These are phyloP conservation scores for Telenomus remus DNA, from an alignment of 1,140 invertebrate species.

Conservation along the genomic window DNA sequence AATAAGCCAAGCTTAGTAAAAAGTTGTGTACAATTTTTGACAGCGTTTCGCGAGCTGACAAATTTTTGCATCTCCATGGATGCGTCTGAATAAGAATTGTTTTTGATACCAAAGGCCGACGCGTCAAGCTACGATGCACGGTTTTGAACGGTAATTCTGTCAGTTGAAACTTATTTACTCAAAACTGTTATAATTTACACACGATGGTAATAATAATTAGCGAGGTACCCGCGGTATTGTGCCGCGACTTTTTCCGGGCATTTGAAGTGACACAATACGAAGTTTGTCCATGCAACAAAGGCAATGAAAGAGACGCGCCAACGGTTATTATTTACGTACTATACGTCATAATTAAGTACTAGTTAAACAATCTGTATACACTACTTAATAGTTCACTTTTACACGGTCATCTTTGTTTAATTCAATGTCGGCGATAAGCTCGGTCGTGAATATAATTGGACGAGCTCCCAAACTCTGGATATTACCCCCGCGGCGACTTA, in stretches of 20 bases:
- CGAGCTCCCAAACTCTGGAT: slow-evolving; percentile 70
- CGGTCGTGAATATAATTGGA: slow-evolving; percentile 70
- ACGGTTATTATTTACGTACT: slow-evolving; percentile 54
- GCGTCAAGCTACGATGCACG: slow-evolving; percentile 16
- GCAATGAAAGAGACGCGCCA: slow-evolving; percentile 55
- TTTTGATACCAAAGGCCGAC: slow-evolving; percentile 11
- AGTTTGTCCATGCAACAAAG: slow-evolving; percentile 51
- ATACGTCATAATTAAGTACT: slow-evolving; percentile 57
- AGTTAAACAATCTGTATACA: slow-evolving; percentile 58
- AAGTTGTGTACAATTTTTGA: no score
- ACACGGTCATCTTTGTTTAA: slow-evolving; percentile 62
- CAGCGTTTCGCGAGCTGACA: no score
- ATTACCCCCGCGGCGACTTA: slow-evolving; percentile 71
- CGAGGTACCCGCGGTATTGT: slow-evolving; percentile 23
- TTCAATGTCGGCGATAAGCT: slow-evolving; percentile 64
- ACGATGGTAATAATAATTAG: slow-evolving; percentile 39
- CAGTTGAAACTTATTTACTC: slow-evolving; percentile 42
- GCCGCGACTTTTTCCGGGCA: slow-evolving; percentile 40
- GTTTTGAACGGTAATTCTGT: slow-evolving; percentile 45
- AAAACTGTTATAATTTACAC: slow-evolving; percentile 50
- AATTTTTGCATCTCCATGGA: slow-evolving; percentile 5
- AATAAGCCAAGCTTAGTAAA: no score
- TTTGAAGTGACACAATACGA: slow-evolving; percentile 45
- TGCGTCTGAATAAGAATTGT: slow-evolving; percentile 7
- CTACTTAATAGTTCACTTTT: slow-evolving; percentile 61